Base-by-base conservation (phyloP, 2,797 vertebrate genomes). In the Benthosema pterotum region DNA sequence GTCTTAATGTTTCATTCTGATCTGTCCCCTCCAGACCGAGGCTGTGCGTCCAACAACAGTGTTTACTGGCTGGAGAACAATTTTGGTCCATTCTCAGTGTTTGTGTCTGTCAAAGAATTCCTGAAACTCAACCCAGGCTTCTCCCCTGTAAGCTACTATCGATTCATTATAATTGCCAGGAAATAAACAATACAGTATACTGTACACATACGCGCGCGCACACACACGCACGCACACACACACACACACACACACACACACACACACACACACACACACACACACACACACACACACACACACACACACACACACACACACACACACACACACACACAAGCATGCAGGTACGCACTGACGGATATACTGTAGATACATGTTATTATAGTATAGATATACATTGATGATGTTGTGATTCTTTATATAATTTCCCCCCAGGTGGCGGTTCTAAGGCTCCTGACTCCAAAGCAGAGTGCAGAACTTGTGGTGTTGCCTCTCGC, bases 21-120 rank as follows among this genome's bases (percentile, higher is more conserved):
- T 42, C 46, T 7, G 5, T 17, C 16, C 17, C 55, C 7, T 49
- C n/a, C 73, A 92, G 90, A 65, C 62, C 18, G 58, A 14, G 72
- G 55, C 43, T 93, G 91, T 61, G 63, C 72, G 46, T 78, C 70
- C 0, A 83, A 75, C 58, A 51, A 51, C 84, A 90, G 85, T 14
- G 56, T 52, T n/a, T 67, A 74, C 17, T 91, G 89, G 90, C 58
- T 91, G 14, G 9, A 16, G 32, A 60, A 51, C 42, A 90, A 89
- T 48, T 57, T 91, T 12, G 91, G 88, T 4, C 79, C 73, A 1
- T 93, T 92, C 71, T 88, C 88, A 4, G 0, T 0, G 1, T 2
- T 86, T 2, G 1, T 89, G 53, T 19, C 83, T 7, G 7, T 90
- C 17, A 16, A 11, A 13, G 25, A 82, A 4, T 52, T 93, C 12